Conservation (phyloP, 2,113 vertebrate species). For the Hiodon tergisus region DNA sequence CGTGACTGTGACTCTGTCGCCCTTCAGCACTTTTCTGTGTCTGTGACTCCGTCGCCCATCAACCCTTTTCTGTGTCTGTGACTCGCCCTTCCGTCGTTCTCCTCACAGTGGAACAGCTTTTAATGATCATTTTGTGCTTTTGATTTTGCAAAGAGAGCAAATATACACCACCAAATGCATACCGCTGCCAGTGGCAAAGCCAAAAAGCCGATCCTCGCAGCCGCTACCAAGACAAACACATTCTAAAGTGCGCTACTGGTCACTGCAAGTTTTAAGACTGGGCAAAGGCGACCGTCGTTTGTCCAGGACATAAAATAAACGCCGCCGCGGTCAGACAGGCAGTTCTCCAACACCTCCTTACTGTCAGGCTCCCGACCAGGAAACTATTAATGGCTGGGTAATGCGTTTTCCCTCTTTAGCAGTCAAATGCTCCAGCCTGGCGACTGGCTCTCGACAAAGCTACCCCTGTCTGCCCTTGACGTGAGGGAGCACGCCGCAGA, state of each 20-base stretch:
- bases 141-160: too few species aligned
- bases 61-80: too few species aligned
- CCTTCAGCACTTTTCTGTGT: too few species aligned
- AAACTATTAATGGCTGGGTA: slow-evolving; percentile 54
- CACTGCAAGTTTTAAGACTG: background rate
- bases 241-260: background rate
- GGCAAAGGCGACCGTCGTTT: background rate
- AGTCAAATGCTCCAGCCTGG: slow-evolving; percentile 45
- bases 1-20: too few species aligned
- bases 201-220: background rate
- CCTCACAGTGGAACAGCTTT: too few species aligned
- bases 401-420: slow-evolving; percentile 45
- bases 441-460: background rate
- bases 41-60: too few species aligned
- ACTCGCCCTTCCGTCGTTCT: too few species aligned
- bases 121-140: too few species aligned
- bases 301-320: background rate
- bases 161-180: too few species aligned
- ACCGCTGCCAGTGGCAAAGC: background rate
- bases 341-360: slow-evolving; percentile 38
- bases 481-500: too few species aligned
- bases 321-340: slow-evolving; percentile 14
- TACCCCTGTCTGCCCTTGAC: too few species aligned
- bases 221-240: slow-evolving; percentile 16
- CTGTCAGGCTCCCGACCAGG: slow-evolving; percentile 48